These are phyloP conservation scores for Zaprionus tsacasi DNA, from an alignment of 1,140 invertebrate species.

Conservation along the genomic window DNA sequence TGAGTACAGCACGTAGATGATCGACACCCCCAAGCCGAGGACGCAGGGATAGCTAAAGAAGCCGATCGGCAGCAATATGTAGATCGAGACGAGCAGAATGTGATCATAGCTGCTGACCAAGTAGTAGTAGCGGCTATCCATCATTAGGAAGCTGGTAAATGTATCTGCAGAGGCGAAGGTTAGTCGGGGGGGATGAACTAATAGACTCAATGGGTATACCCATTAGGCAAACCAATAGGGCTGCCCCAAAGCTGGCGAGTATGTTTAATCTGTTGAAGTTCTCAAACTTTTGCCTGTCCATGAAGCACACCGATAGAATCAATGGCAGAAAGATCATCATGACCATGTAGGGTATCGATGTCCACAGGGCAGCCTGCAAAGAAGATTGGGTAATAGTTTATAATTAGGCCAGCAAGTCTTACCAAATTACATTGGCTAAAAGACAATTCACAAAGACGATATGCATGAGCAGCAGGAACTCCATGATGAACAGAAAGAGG, in stretches of 20 bases:
- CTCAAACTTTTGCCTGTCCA: neutral
- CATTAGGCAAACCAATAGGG: neutral
- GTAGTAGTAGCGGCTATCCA: neutral
- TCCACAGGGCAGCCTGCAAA: neutral
- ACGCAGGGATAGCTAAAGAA: slow-evolving; percentile 12
- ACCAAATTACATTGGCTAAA: slow-evolving; percentile 15
- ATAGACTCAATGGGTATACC: too few relatives aligned
- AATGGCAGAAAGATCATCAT: slow-evolving; percentile 5
- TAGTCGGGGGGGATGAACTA: too few relatives aligned
- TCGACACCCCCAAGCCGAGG: slow-evolving; percentile 16
- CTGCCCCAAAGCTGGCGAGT: slow-evolving; percentile 29
- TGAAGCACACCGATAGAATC: slow-evolving; percentile 12
- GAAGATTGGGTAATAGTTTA: neutral
- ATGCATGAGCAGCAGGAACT: slow-evolving; percentile 25
- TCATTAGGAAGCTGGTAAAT: neutral
- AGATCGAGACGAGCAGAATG: slow-evolving; percentile 34
- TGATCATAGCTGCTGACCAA: slow-evolving; percentile 40
- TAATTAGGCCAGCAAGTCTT: too few relatives aligned
- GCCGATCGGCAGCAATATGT: slow-evolving; percentile 42
- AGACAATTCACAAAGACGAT: neutral
- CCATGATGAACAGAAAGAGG: slow-evolving; percentile 32
- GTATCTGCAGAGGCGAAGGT: slow-evolving; percentile 18
- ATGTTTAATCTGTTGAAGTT: slow-evolving; percentile 8
- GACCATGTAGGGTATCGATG: slow-evolving; percentile 11
- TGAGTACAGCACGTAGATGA: slow-evolving; percentile 10